phyloP scores from a whole-genome alignment of 2,888 invertebrate species.

The Sipunculus nudus region DNA sequence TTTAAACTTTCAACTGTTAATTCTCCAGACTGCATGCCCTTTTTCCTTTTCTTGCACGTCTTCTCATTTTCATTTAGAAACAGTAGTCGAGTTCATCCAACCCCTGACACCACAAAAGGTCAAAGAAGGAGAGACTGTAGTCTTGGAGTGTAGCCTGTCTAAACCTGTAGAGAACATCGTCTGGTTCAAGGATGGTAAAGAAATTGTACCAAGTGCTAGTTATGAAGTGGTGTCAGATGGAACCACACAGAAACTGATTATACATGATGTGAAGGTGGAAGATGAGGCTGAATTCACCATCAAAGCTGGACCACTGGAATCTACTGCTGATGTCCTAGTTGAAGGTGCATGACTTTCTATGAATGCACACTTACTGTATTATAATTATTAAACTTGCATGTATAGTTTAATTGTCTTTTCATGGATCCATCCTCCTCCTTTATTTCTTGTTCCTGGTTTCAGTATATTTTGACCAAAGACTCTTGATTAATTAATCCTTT shows the following conservation, averaged over 20 bases:
- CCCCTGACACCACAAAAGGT: conserved; percentile 56
- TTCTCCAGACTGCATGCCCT: too few species aligned
- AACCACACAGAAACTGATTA: conserved; percentile 48
- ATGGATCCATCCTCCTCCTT: too few species aligned
- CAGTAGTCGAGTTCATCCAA: conserved; percentile 57
- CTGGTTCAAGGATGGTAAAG: conserved; percentile 69
- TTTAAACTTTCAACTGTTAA: too few species aligned
- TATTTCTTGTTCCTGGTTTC: too few species aligned
- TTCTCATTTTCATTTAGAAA: too few species aligned
- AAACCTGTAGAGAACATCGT: conserved; percentile 69
- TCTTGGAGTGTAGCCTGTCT: conserved; percentile 82
- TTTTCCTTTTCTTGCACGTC: too few species aligned
- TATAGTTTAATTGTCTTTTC: too few species aligned
- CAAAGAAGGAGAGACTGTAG: conserved; percentile 51
- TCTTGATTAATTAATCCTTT: too few species aligned
- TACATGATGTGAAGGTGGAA: conserved; percentile 50
- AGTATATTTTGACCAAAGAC: too few species aligned
- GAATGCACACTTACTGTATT: too few species aligned
- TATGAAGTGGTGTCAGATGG: conserved; percentile 81
- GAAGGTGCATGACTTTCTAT: conserved; percentile 50
- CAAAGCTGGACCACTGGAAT: conserved; percentile 46
- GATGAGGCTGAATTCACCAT: conserved; percentile 52
- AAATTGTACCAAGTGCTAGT: conserved; percentile 81
- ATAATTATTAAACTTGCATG: too few species aligned
- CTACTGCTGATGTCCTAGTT: conserved; percentile 51